A percentile compares a stretch with the other conserved stretches of the same genome.
These are phyloP conservation scores for Erynnis tages DNA, from an alignment of 2,888 invertebrate genomes.

Conservation along the genomic window DNA sequence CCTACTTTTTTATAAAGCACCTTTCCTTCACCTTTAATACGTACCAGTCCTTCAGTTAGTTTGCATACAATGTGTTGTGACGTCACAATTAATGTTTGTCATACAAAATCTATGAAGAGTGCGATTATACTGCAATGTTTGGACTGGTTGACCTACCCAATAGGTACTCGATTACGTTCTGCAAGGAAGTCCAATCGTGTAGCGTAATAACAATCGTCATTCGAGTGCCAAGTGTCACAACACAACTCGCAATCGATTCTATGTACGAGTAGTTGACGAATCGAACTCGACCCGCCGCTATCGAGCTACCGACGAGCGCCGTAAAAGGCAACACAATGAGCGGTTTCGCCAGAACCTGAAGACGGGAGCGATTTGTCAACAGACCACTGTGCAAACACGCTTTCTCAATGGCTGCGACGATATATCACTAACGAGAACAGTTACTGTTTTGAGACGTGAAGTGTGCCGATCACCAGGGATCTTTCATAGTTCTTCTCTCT, in stretches of 20 bases:
- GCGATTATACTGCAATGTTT: too few relatives aligned
- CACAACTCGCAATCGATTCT: slow-evolving; percentile 12
- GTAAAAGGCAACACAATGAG: slow-evolving; percentile 45
- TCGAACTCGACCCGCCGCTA: slow-evolving; percentile 6
- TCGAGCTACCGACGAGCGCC: slow-evolving; percentile 32
- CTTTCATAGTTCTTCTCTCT: too few relatives aligned
- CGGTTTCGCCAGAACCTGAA: slow-evolving; percentile 47
- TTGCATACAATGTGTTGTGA: too few relatives aligned
- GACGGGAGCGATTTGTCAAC: slow-evolving; percentile 46
- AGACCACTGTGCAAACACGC: slow-evolving; percentile 45
- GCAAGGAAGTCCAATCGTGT: not conserved
- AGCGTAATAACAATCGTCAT: not conserved
- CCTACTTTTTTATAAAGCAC: too few relatives aligned
- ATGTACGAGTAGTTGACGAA: slow-evolving; percentile 27
- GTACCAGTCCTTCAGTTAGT: too few relatives aligned
- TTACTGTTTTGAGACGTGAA: not conserved
- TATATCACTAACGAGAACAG: not conserved
- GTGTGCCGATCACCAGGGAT: too few relatives aligned
- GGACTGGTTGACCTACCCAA: too few relatives aligned
- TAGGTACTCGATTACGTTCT: not conserved
- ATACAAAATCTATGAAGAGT: too few relatives aligned
- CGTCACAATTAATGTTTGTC: too few relatives aligned
- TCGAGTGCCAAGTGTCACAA: slow-evolving; percentile 3
- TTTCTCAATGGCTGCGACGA: slow-evolving; percentile 37
- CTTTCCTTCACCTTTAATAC: too few relatives aligned